Evolutionary conservation across 2,888 invertebrate genomes (phyloP).

Genomic region (Torymus texanus): DNA sequence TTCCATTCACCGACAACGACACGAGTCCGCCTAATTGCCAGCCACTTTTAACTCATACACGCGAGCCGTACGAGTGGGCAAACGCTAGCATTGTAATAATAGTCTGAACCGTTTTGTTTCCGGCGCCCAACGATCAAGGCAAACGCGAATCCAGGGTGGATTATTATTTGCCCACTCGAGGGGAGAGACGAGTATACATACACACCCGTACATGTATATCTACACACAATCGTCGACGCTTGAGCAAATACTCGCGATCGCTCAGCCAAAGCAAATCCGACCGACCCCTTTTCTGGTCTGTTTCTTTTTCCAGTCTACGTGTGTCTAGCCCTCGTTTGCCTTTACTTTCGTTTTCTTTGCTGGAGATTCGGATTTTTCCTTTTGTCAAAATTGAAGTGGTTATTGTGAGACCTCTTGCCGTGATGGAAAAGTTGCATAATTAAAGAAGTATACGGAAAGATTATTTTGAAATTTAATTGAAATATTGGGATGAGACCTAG

Average conservation of each 20-base stretch:
- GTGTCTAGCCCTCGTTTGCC: background rate
- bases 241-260: constrained; percentile 39
- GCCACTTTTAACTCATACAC: constrained; percentile 16
- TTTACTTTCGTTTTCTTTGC: background rate
- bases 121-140: constrained; percentile 4
- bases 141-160: background rate
- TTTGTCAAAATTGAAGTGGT: no score
- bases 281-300: background rate
- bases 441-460: no score
- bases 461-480: no score
- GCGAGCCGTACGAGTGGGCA: background rate
- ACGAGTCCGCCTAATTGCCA: constrained; percentile 24
- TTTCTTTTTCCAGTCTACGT: background rate
- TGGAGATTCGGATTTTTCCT: no score
- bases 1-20: background rate
- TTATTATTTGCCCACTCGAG: constrained; percentile 48
- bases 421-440: no score
- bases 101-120: constrained; percentile 24
- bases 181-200: constrained; percentile 2
- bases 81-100: constrained; percentile 20
- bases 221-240: constrained; percentile 8
- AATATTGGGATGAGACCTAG: no score
- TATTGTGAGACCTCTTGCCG: no score
- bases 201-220: no score
- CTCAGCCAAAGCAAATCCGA: background rate